Conservation (phyloP, 2,113 vertebrate genomes). For the Kryptolebias marmoratus region DNA sequence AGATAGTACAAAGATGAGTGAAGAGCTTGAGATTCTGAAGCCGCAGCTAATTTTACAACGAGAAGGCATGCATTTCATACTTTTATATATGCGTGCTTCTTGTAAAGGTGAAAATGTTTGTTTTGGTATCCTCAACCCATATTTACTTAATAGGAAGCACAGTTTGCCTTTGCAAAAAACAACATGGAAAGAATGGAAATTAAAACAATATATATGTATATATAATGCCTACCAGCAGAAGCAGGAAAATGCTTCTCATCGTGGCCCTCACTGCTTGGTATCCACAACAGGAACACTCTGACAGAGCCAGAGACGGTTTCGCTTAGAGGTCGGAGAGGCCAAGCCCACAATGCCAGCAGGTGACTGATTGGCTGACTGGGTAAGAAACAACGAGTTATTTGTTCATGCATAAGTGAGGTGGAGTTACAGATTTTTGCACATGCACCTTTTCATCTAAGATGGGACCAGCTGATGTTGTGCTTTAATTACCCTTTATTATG, state of each 20-base stretch:
- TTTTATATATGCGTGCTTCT: background rate
- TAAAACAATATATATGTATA: slow-evolving; percentile 5
- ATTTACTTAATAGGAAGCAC: background rate
- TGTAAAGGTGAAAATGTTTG: background rate
- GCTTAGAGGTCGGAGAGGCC: background rate
- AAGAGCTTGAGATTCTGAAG: background rate
- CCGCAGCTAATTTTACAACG: background rate
- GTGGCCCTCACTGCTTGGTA: slow-evolving; percentile 1
- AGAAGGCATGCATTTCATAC: background rate
- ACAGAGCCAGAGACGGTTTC: background rate
- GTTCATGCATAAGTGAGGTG: background rate
- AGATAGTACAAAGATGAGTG: background rate
- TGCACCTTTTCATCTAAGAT: background rate
- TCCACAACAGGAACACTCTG: slow-evolving; percentile 21
- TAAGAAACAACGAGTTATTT: slow-evolving; percentile 11
- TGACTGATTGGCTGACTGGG: slow-evolving; percentile 26
- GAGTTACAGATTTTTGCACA: background rate
- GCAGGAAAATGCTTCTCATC: slow-evolving; percentile 47
- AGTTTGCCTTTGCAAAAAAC: background rate
- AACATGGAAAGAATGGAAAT: background rate
- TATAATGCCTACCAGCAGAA: slow-evolving; percentile 63
- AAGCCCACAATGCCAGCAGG: slow-evolving; percentile 57
- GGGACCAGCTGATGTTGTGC: background rate
- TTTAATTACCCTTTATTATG: background rate
- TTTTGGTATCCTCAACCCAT: background rate